These are phyloP conservation scores for Premnoplex brunnescens DNA, from an alignment of 2,797 vertebrate species.

Conservation along the genomic window DNA sequence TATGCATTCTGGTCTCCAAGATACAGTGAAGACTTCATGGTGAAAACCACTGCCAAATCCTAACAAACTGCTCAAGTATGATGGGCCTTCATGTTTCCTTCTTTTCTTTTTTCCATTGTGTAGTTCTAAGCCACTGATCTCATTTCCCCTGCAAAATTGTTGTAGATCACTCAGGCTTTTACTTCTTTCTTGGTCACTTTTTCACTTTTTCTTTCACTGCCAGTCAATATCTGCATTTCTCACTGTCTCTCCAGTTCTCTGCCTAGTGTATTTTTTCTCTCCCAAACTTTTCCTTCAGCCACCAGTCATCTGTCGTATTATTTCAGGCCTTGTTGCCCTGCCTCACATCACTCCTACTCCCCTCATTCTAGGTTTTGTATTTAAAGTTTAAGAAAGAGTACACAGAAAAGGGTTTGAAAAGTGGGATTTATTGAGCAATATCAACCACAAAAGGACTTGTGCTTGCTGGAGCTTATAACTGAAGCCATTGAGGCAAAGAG, in stretches of 20 bases:
- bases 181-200: background rate
- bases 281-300: background rate
- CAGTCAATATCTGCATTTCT: background rate
- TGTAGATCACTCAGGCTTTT: background rate
- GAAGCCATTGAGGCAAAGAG: background rate
- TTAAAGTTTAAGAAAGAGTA: background rate
- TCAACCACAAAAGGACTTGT: background rate
- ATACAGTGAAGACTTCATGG: background rate
- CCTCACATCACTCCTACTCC: background rate
- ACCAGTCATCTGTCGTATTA: background rate
- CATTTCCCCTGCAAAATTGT: background rate
- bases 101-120: conserved; percentile 10
- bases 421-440: background rate
- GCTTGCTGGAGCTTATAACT: background rate
- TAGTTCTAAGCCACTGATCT: background rate
- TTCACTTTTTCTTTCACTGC: background rate
- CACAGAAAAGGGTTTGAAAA: background rate
- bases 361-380: background rate
- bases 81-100: background rate
- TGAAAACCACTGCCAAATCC: conserved; percentile 1
- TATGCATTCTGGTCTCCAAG: conserved; percentile 43
- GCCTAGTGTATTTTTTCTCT: background rate
- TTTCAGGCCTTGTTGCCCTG: background rate
- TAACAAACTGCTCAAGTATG: background rate
- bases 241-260: background rate